A percentile compares a stretch with the other conserved stretches of the same genome.
Conservation (phyloP, 2,797 vertebrate species). For the Capromys pilorides region DNA sequence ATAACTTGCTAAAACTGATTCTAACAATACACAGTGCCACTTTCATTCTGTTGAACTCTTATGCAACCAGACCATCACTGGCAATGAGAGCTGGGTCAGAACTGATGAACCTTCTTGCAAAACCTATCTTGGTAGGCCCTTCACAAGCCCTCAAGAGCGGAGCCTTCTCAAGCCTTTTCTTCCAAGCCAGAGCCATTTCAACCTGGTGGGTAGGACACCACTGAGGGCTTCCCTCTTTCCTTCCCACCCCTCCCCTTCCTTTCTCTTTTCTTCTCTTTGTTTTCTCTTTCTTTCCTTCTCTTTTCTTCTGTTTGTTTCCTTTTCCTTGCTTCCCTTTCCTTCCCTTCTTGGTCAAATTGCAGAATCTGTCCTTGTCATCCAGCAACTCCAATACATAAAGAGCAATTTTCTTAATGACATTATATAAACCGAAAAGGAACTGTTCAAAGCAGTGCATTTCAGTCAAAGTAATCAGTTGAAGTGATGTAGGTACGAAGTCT, state of each 20-base stretch:
- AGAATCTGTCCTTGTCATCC: conserved; percentile 31
- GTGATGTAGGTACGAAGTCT: background rate
- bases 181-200: background rate
- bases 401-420: background rate
- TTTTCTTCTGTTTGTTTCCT: too few relatives aligned
- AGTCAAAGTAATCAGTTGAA: background rate
- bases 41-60: conserved; percentile 70
- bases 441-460: background rate
- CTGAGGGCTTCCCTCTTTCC: fast-evolving
- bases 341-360: background rate
- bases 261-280: fast-evolving
- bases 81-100: conserved; percentile 69
- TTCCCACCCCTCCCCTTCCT: fast-evolving
- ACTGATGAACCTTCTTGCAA: conserved; percentile 30
- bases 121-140: background rate
- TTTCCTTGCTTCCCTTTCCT: background rate
- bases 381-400: background rate
- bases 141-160: background rate
- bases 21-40: conserved; percentile 78
- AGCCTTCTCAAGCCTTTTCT: background rate
- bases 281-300: too few relatives aligned
- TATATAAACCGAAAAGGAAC: background rate
- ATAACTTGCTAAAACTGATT: conserved; percentile 79
- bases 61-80: conserved; percentile 57
- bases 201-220: background rate